Conservation (phyloP, 2,888 invertebrate species). For the Thereva unica region DNA sequence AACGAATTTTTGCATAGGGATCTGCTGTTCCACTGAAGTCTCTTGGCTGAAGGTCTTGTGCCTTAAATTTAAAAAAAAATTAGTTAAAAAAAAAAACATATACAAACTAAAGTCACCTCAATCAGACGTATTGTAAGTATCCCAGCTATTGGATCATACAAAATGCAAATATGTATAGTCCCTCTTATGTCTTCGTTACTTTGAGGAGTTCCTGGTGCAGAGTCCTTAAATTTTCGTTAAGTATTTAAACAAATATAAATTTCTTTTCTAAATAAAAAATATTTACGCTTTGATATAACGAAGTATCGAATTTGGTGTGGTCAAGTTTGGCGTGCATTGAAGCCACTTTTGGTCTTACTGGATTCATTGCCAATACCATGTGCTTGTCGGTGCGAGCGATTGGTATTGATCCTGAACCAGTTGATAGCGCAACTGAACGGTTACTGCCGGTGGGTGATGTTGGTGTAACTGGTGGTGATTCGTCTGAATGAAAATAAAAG, state of each 20-base stretch:
- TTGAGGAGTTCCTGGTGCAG: constrained; percentile 48
- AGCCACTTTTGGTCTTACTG: constrained; percentile 59
- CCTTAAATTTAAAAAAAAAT: constrained; percentile 50
- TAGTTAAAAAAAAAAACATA: constrained; percentile 19
- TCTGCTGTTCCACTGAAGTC: constrained; percentile 67
- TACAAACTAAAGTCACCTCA: constrained; percentile 59
- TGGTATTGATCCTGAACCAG: constrained; percentile 54
- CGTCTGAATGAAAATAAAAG: constrained; percentile 47
- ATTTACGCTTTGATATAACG: constrained; percentile 62
- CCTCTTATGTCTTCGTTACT: constrained; percentile 63
- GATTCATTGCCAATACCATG: constrained; percentile 61
- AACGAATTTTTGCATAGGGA: constrained; percentile 69
- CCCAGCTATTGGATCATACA: constrained; percentile 66
- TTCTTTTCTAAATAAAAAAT: constrained; percentile 8
- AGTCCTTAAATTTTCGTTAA: constrained; percentile 47
- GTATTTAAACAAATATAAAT: neutral
- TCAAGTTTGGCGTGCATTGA: constrained; percentile 70
- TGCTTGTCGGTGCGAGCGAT: constrained; percentile 62
- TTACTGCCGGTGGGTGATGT: constrained; percentile 59
- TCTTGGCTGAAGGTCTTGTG: constrained; percentile 63
- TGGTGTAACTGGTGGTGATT: constrained; percentile 59
- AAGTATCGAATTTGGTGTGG: constrained; percentile 65
- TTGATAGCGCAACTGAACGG: constrained; percentile 56
- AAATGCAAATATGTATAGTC: constrained; percentile 65
- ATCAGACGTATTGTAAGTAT: constrained; percentile 67